These are phyloP conservation scores for Stegastes partitus DNA, from an alignment of 2,113 vertebrate species.

Conservation along the genomic window DNA sequence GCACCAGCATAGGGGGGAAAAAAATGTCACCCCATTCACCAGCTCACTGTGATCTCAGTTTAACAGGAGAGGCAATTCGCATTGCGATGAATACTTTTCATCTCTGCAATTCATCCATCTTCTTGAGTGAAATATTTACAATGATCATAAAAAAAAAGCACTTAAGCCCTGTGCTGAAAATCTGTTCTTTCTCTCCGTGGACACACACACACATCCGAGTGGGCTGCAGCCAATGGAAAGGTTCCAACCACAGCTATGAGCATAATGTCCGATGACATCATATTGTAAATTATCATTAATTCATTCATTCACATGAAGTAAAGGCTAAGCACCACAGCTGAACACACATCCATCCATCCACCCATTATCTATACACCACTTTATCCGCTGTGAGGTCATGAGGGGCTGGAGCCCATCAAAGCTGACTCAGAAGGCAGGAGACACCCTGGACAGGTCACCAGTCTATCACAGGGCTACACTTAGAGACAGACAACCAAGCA, in stretches of 20 bases:
- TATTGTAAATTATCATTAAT: background rate
- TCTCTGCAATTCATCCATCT: constrained; percentile 42
- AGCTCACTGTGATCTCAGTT: constrained; percentile 39
- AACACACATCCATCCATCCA: no score
- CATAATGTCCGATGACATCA: constrained; percentile 9
- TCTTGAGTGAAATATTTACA: constrained; percentile 52
- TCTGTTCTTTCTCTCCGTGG: constrained; percentile 14
- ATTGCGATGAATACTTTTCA: constrained; percentile 45
- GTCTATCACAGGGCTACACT: no score
- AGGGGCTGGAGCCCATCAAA: no score
- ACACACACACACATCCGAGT: background rate
- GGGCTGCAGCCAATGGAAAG: constrained; percentile 1
- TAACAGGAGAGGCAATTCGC: constrained; percentile 43
- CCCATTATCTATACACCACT: no score
- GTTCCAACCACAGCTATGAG: background rate
- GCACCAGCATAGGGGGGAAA: background rate
- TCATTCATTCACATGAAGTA: constrained; percentile 1
- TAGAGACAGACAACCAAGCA: no score
- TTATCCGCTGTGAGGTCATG: no score
- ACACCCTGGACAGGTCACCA: no score
- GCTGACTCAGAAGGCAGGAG: no score
- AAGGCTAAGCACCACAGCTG: background rate
- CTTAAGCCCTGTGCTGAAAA: constrained; percentile 21
- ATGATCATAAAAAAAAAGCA: constrained; percentile 55
- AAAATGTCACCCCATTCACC: constrained; percentile 42